Evolutionary conservation across 2,888 invertebrate species (phyloP), one percentile per base, ranked within the genome.

Genomic region (Athalia circularis): DNA sequence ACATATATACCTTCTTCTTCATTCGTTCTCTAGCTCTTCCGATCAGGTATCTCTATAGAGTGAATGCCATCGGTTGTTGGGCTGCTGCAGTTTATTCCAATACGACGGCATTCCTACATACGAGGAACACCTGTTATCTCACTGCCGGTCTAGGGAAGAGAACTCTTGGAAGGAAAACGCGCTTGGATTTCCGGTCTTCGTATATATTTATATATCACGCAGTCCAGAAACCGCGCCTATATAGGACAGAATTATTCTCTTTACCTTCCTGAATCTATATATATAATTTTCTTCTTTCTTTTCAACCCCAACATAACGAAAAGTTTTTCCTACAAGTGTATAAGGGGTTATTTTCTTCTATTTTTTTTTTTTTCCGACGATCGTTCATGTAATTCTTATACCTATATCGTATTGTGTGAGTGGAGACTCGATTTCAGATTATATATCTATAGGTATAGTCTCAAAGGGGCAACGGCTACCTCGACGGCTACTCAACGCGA

Each of bases 41-140:
- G 54, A 54, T 54, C 62, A 13, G 62, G 29, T 15, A 11, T 54
- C 54, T 7, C 29, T 29, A 29, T 29, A 29, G 29, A 48, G 5
- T 59, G 59, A 57, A 72, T 72, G 57, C 72, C 59, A 59, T 59
- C 59, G 57, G 43, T 45, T 6, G 54, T 11, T 62, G 13, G 8
- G 8, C 64, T 43, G 43, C 29, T 57, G 59, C 47, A 45, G 57
- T 59, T 72, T 59, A 72, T 59, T 57, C 68, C 54, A 52, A 47
- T 45, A 29, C 68, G 50, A 68, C 68, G 6, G 54, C 52, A 68
- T 68, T 65, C 54, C 68, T 68, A 9, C 54, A 68, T 54, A 15
- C 11, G 52, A 45, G 48, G 72, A 72, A 72, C 72, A 72, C 72
- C 72, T 72, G 72, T 72, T 72, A 72, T 72, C 72, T 72, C 57